Base-by-base conservation (phyloP, 2,113 vertebrate genomes). In the Sorex araneus region DNA sequence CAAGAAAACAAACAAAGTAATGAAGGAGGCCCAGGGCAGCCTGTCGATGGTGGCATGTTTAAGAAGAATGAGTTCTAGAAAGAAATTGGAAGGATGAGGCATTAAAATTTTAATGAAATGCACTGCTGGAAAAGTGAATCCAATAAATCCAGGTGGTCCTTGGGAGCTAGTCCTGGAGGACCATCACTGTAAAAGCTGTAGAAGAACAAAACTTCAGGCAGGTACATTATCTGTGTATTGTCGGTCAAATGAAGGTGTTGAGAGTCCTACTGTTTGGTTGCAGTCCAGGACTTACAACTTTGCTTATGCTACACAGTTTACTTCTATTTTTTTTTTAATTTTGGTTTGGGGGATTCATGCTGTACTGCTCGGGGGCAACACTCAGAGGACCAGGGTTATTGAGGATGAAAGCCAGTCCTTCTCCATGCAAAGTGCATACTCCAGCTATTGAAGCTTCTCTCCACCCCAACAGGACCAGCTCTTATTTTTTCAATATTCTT, bases 51-150 rank as follows among this genome's bases (percentile, higher is more conserved):
- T 27, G 10, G 12, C 6, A 25, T 27, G 66, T 32, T 75, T 75
- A 92, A 70, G 75, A 86, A 94, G n/a, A 5, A 34, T 4, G 1
- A 82, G 25, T 30, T 34, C 63, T 47, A 70, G 63, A 81, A 60
- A 85, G 70, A 90, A 79, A 76, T 15, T 32, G 40, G 36, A 78
- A 94, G 34, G 50, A 40, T 87, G 15, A 67, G 30, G 3, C 11
- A 63, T 36, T 13, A 47, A 64, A 43, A 25, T 60, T 70, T 66
- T 40, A 77, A 50, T 11, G 28, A 95, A 91, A 66, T 81, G 64
- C 80, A 60, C 63, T 80, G 40, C 2, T 90, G 66, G 54, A 89
- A 91, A 82, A n/a, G n/a, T 54, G 60, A 87, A 70, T n/a, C n/a
- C 88, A 79, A 60, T 76, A 71, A 91, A 64, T 66, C 11, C 71